Evolutionary conservation across 2,113 vertebrate genomes (phyloP).

Genomic region (Aphelocoma coerulescens): DNA sequence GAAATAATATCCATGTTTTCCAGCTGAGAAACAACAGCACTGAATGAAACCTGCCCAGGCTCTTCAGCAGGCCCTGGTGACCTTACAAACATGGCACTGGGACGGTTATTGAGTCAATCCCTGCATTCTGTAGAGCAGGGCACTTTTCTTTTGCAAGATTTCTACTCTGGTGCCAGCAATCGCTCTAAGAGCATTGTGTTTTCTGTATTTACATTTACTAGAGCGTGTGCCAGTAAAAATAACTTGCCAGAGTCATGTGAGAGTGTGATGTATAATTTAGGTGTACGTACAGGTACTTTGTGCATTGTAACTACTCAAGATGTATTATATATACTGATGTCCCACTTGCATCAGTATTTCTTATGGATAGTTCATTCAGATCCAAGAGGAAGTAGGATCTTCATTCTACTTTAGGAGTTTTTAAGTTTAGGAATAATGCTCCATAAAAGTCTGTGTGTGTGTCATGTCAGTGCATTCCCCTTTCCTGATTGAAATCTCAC

Average conservation of each 20-base stretch:
- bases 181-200: not conserved
- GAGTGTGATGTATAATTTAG: not conserved
- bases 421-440: not conserved
- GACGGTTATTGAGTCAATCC: not conserved
- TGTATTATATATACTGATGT: not conserved
- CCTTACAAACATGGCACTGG: fast-evolving
- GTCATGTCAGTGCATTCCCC: not conserved
- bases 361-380: not conserved
- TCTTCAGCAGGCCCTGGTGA: not conserved
- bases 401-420: not conserved
- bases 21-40: not conserved
- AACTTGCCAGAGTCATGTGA: not conserved
- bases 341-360: not conserved
- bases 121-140: not conserved
- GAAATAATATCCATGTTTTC: not conserved
- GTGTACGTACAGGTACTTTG: not conserved
- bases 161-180: not conserved
- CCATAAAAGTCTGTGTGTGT: not conserved
- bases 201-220: not conserved
- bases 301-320: not conserved
- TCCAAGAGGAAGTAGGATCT: not conserved
- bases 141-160: not conserved
- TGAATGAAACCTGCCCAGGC: not conserved
- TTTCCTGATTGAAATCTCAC: not conserved
- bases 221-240: not conserved